Evolutionary conservation across 2,888 invertebrate genomes (phyloP).

Genomic region (Macropis europaea): DNA sequence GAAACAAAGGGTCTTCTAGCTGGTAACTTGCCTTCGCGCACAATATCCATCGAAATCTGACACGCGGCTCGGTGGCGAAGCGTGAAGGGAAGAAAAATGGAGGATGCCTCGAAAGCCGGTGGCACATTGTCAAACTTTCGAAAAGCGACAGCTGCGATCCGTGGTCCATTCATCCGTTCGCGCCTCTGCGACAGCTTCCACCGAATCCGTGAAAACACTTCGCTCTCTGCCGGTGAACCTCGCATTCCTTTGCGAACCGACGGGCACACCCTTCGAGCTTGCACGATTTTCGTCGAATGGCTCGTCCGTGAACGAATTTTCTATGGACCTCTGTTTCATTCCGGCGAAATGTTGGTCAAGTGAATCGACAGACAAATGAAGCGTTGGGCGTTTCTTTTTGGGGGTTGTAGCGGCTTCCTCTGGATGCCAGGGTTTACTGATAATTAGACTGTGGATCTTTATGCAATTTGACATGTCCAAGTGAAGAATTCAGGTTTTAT

Average conservation of each 20-base stretch:
- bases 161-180: slow-evolving; percentile 47
- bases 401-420: too few relatives aligned
- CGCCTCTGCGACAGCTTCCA: slow-evolving; percentile 47
- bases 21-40: slow-evolving; percentile 26
- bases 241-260: neutral
- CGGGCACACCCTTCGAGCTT: neutral
- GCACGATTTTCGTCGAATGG: slow-evolving; percentile 1
- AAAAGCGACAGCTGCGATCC: slow-evolving; percentile 66
- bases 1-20: slow-evolving; percentile 47
- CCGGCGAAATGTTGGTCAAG: too few relatives aligned
- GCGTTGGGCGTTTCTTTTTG: too few relatives aligned
- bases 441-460: too few relatives aligned
- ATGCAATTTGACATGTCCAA: too few relatives aligned
- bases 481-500: too few relatives aligned
- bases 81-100: slow-evolving; percentile 31
- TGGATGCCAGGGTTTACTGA: too few relatives aligned
- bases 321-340: too few relatives aligned
- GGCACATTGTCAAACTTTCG: slow-evolving; percentile 52
- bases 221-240: neutral
- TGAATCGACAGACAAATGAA: too few relatives aligned
- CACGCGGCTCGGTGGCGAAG: slow-evolving; percentile 31
- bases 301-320: too few relatives aligned
- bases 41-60: slow-evolving; percentile 51
- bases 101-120: slow-evolving; percentile 35
- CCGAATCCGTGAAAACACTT: slow-evolving; percentile 39